Evolutionary conservation across 2,888 invertebrate genomes (phyloP).

Genomic region (Arge pagana): DNA sequence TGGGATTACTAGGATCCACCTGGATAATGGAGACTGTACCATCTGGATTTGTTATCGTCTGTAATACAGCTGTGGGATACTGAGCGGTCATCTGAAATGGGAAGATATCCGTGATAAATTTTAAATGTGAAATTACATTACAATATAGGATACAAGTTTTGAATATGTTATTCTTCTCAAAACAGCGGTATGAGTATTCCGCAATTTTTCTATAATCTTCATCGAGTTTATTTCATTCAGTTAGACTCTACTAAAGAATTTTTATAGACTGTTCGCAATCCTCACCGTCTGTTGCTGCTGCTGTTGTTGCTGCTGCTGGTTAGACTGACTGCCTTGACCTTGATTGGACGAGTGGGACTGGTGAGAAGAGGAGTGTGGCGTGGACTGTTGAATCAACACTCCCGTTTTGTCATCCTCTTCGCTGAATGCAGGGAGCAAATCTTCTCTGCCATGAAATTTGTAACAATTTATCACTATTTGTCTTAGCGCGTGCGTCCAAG

Average conservation of each 20-base stretch:
- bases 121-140: too few relatives aligned
- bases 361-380: conserved; percentile 49
- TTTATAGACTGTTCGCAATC: too few relatives aligned
- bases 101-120: neutral
- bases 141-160: too few relatives aligned
- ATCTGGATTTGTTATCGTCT: conserved; percentile 95
- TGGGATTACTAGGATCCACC: conserved; percentile 91
- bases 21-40: conserved; percentile 95
- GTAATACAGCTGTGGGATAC: conserved; percentile 88
- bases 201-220: too few relatives aligned
- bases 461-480: conserved; percentile 98
- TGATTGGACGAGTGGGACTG: conserved; percentile 45
- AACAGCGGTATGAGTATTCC: too few relatives aligned
- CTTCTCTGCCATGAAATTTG: conserved; percentile 95
- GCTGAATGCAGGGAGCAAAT: conserved; percentile 90
- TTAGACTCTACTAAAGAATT: too few relatives aligned
- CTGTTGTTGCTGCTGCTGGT: conserved; percentile 33
- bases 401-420: conserved; percentile 86
- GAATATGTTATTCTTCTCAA: too few relatives aligned
- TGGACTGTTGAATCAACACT: conserved; percentile 62
- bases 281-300: conserved; percentile 56
- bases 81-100: conserved; percentile 64
- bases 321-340: conserved; percentile 45
- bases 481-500: conserved; percentile 95
- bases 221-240: too few relatives aligned